Evolutionary conservation across 2,113 vertebrate genomes (phyloP), one percentile per base, ranked within the genome.

Genomic region (Macroglossus sobrinus): DNA sequence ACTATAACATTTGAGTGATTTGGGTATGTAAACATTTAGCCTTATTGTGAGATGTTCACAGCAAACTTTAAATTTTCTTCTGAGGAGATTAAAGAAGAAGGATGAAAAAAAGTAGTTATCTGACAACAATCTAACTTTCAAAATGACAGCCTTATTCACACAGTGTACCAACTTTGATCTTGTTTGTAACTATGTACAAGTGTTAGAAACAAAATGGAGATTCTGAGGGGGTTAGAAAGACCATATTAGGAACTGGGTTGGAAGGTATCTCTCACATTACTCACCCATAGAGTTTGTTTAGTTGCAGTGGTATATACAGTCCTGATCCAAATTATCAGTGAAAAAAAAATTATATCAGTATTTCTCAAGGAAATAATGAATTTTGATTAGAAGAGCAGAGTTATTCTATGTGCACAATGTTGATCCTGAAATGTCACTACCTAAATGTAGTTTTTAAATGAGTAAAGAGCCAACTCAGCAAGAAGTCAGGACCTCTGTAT

Each of bases 391-490:
- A 89, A 21, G 24, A 96, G 30, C 26, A 87, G 15, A 45, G 89
- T 95, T 30, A 72, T 72, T 90, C 57, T 79, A 18, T 61, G 84
- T 47, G 53, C 0, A 45, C 40, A 87, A 4, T 88, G 72, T 90
- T 97, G 86, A 86, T 95, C 12, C 78, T 43, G 11, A 95, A 93
- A 84, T 95, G 72, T 92, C 97, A 45, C 5, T 40, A 10, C 8
- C 22, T 68, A 79, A 33, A 55, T 95, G 30, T 28, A 78, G 71
- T 66, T 97, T 96, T 66, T 95, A 71, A 93, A 87, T 94, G 75
- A 45, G 57, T 95, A 94, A 96, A 94, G 3, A 93, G 68, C 88
- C 85, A 78, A 10, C 47, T 97, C 24, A 79, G 92, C 74, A 96
- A 91, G 72, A 95, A 97, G 55, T 89, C 24, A 82, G 47, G 50